phyloP scores from a whole-genome alignment of 2,113 vertebrate species.

The Oncorhynchus masou region DNA sequence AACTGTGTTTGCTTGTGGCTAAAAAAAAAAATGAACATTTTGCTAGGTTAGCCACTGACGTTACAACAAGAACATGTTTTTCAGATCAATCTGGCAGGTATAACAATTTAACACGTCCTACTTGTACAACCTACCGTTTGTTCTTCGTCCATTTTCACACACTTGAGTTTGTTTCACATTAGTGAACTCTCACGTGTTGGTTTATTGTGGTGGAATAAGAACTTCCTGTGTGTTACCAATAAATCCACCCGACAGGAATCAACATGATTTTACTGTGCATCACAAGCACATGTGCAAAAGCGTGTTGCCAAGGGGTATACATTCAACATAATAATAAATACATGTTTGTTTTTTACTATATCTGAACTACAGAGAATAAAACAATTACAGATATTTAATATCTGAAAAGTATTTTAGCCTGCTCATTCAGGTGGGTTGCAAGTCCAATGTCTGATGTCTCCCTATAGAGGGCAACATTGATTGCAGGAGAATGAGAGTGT shows the following conservation, averaged over 20 bases:
- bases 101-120: no score
- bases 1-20: no score
- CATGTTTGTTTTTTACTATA: background rate
- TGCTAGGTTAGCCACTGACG: no score
- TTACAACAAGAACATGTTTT: no score
- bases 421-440: background rate
- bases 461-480: background rate
- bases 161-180: no score
- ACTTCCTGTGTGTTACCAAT: slow-evolving; percentile 28
- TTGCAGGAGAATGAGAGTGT: background rate
- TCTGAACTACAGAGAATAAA: background rate
- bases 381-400: background rate
- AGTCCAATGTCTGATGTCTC: background rate
- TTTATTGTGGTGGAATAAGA: background rate
- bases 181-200: background rate
- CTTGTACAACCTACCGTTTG: slow-evolving; percentile 21
- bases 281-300: background rate
- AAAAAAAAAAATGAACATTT: no score
- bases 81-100: no score
- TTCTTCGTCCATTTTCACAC: slow-evolving; percentile 40
- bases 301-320: no score
- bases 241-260: background rate
- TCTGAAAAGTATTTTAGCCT: background rate
- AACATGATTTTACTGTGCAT: background rate
- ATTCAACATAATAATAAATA: no score